phyloP scores from a whole-genome alignment of 2,888 invertebrate species.

The Heteropelma amictum region DNA sequence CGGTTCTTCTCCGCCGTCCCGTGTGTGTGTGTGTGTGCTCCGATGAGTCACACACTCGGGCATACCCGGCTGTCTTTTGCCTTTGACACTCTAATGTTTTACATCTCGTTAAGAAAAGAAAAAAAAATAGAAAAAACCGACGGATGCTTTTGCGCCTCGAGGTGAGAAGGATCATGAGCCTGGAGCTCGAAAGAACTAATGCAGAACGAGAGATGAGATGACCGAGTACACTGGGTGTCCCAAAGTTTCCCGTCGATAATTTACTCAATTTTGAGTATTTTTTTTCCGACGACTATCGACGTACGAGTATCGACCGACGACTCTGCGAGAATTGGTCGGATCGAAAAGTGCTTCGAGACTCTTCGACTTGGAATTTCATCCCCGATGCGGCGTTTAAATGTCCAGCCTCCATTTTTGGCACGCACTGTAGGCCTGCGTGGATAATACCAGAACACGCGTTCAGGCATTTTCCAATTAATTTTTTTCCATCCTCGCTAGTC shows the following conservation, averaged over 20 bases:
- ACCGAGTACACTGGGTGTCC: neutral
- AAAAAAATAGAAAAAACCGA: neutral
- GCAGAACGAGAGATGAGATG: neutral
- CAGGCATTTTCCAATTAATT: conserved; percentile 75
- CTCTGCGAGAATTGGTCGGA: too few species aligned
- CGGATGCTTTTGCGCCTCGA: neutral
- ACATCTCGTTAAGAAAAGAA: conserved; percentile 20
- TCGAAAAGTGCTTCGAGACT: too few species aligned
- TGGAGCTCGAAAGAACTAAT: neutral
- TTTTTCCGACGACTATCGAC: too few species aligned
- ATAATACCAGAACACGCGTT: too few species aligned
- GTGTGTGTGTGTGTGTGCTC: conserved; percentile 14
- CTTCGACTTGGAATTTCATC: too few species aligned
- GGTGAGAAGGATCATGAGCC: neutral
- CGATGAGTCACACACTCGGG: conserved; percentile 27
- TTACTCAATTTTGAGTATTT: too few species aligned
- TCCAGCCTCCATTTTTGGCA: too few species aligned
- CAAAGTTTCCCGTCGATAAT: too few species aligned
- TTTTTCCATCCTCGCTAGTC: conserved; percentile 58
- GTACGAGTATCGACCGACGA: too few species aligned
- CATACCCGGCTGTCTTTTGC: conserved; percentile 1
- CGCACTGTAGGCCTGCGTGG: too few species aligned
- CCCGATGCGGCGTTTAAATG: too few species aligned
- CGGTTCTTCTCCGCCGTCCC: conserved; percentile 31
- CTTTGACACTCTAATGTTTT: conserved; percentile 38